These are phyloP conservation scores for Atopsyche davidsoni DNA, from an alignment of 1,140 invertebrate species.

Conservation along the genomic window DNA sequence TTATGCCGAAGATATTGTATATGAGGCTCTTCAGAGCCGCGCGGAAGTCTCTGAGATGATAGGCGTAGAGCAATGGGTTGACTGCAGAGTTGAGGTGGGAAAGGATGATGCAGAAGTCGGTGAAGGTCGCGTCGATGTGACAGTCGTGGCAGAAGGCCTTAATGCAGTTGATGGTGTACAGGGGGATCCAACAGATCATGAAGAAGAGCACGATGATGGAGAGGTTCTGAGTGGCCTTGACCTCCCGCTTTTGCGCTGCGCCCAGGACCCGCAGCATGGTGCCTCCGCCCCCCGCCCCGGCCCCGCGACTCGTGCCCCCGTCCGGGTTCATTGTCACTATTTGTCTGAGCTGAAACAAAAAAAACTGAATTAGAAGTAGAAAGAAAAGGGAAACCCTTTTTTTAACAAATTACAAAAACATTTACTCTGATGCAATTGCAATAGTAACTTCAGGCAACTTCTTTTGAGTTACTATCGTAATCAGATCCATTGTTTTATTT, in stretches of 20 bases:
- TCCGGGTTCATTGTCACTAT: constrained; percentile 52
- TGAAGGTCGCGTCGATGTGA: constrained; percentile 59
- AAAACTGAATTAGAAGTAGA: constrained; percentile 3
- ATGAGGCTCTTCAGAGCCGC: constrained; percentile 64
- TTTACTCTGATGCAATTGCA: no score
- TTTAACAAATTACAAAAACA: not conserved
- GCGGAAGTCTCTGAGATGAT: constrained; percentile 81
- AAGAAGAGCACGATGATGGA: constrained; percentile 88
- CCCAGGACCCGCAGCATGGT: constrained; percentile 73
- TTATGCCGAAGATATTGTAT: constrained; percentile 49
- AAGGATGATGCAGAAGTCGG: constrained; percentile 78
- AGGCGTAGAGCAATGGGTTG: constrained; percentile 84
- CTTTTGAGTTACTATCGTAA: no score
- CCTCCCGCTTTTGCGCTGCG: constrained; percentile 75
- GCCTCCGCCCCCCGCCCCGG: constrained; percentile 37
- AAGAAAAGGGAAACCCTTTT: constrained; percentile 1
- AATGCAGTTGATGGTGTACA: constrained; percentile 87
- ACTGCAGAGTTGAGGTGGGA: constrained; percentile 85
- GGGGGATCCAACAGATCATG: constrained; percentile 86
- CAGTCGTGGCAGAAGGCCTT: constrained; percentile 70
- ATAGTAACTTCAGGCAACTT: no score
- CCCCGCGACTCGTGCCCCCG: constrained; percentile 25
- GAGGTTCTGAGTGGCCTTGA: constrained; percentile 85
- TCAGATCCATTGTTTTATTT: no score
- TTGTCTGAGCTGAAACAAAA: constrained; percentile 36